Evolutionary conservation across 2,797 vertebrate genomes (phyloP).

Genomic region (Peromyscus eremicus): DNA sequence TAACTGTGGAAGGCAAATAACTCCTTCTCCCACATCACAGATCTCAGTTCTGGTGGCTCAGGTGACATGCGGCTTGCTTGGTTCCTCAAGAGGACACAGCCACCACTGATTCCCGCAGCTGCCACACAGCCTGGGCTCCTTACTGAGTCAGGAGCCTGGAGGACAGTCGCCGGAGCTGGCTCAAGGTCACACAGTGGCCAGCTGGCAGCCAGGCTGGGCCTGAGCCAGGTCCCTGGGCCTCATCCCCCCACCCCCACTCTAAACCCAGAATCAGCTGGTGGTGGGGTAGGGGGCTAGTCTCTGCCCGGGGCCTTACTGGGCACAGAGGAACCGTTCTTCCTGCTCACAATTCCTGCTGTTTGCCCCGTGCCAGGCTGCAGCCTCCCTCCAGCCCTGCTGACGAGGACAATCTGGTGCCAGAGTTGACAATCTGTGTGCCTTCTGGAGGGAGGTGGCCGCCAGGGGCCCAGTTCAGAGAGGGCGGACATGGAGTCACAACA

Average conservation of each 20-base stretch:
- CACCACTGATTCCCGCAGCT: background rate
- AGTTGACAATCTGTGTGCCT: slow-evolving; percentile 46
- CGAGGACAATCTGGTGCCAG: slow-evolving; percentile 69
- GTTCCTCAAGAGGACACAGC: background rate
- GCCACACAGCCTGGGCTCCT: background rate
- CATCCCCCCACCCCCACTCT: background rate
- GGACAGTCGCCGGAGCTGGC: background rate
- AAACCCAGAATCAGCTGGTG: slow-evolving; percentile 41
- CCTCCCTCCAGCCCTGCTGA: slow-evolving; percentile 68
- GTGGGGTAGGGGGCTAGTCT: background rate
- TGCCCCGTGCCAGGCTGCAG: slow-evolving; percentile 67
- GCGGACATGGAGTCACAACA: background rate
- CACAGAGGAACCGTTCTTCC: slow-evolving; percentile 71
- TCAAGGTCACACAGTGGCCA: slow-evolving; percentile 66
- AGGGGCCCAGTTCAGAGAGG: background rate
- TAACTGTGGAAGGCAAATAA: background rate
- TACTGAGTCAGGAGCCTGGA: background rate
- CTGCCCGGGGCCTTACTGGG: background rate
- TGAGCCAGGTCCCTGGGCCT: slow-evolving; percentile 31
- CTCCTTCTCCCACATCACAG: background rate
- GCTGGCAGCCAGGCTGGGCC: slow-evolving; percentile 45
- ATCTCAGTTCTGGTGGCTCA: background rate
- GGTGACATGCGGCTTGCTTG: background rate
- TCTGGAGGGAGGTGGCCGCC: slow-evolving; percentile 5
- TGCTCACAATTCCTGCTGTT: slow-evolving; percentile 53